Evolutionary conservation across 2,888 invertebrate species (phyloP).

Genomic region (Scotopteryx bipunctaria): DNA sequence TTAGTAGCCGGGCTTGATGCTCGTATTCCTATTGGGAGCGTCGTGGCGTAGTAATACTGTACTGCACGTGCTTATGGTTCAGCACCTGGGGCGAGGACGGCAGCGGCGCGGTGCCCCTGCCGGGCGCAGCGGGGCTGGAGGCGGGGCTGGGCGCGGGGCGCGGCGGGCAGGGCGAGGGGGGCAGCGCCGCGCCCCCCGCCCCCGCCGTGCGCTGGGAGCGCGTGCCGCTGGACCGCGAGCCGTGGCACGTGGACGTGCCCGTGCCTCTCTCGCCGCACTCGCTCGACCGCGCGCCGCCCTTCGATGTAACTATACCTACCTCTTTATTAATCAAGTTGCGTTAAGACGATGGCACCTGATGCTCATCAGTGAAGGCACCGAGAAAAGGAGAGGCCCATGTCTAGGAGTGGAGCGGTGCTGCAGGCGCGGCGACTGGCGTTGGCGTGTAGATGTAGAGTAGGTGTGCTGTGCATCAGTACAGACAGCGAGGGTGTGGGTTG

Average conservation of each 20-base stretch:
- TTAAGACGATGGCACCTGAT: no score
- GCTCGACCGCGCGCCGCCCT: conserved; percentile 1
- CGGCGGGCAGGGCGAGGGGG: neutral
- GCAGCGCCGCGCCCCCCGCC: neutral
- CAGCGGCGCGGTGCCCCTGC: neutral
- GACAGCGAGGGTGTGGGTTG: neutral
- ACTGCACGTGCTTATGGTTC: neutral
- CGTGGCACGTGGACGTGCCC: conserved; percentile 34
- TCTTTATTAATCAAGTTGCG: no score
- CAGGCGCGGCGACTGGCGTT: no score
- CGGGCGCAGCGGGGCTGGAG: neutral
- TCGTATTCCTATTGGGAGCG: no score
- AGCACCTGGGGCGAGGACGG: conserved; percentile 14
- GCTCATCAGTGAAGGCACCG: no score
- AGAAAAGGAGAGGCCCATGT: no score
- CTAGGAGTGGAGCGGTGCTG: no score
- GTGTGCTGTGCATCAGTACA: no score
- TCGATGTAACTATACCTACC: conserved; percentile 7
- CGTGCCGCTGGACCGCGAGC: conserved; percentile 31
- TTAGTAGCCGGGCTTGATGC: no score
- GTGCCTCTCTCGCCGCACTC: conserved; percentile 23
- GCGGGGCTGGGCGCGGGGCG: neutral
- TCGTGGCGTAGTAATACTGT: neutral
- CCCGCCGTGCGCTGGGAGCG: conserved; percentile 29
- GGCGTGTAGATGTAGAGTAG: neutral